Percentiles rank a stretch among this genome's conserved stretches.
Conservation (phyloP, 2,113 vertebrate genomes). For the Cavia aperea region DNA sequence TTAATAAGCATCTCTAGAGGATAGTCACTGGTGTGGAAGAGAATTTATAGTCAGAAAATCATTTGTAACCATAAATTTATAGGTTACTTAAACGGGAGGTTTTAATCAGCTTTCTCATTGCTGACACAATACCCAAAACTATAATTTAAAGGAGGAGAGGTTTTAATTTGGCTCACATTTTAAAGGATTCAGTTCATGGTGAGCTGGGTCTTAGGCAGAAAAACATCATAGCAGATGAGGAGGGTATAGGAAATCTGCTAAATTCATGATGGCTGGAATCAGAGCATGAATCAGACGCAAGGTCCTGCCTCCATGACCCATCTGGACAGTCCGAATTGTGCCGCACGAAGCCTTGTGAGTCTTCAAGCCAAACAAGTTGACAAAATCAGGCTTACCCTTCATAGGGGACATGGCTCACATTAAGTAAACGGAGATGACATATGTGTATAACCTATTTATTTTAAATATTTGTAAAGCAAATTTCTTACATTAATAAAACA, state of each 20-base stretch:
- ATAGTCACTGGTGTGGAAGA: background rate
- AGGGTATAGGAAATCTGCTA: background rate
- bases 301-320: background rate
- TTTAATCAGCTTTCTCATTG: background rate
- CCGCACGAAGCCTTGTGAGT: background rate
- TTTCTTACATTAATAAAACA: background rate
- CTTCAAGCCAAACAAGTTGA: background rate
- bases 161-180: background rate
- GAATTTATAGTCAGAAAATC: background rate
- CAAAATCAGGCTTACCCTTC: background rate
- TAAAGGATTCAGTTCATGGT: background rate
- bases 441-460: background rate
- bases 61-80: background rate
- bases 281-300: background rate
- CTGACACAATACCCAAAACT: background rate
- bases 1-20: background rate
- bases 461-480: background rate
- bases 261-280: background rate
- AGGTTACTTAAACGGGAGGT: background rate
- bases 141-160: background rate
- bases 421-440: background rate
- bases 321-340: background rate
- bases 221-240: background rate
- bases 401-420: rapidly evolving
- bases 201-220: background rate